Base-by-base conservation (phyloP, 2,113 vertebrate species). In the Gasterosteus nipponicus region DNA sequence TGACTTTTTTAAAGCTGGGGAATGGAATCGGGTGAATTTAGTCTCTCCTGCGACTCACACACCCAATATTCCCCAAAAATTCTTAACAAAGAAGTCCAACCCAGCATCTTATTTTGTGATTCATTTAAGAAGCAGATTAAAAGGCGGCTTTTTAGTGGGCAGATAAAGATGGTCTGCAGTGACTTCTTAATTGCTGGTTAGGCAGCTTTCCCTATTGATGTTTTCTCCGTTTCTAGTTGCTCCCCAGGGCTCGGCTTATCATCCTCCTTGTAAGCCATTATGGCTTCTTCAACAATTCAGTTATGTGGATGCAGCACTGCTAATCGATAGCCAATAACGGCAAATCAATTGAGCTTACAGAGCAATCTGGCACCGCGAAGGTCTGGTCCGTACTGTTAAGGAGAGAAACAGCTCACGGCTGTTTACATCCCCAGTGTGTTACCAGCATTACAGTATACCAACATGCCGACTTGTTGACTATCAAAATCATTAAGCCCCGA, bases 301-400 rank as follows among this genome's bases (percentile, higher is more conserved):
- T 66, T 39, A 75, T 79, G 79, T 68, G 58, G 69, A 49, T 35
- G 61, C 69, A 72, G 67, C 44, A 31, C 68, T 22, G 31, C 73
- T 54, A 71, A 86, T 91, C 86, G 54, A 91, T 89, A 80, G 69
- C 78, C 81, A 89, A 91, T 91, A 87, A 88, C 79, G 56, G 5
- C 62, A 33, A 63, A 89, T 89, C 86, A 77, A 84, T 88, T 68
- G 74, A 75, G 77, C 79, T 87, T 86, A 86, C 77, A 22, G 58
- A 84, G 86, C 77, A 87, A 84, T 86, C 77, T 78, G 63, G 47
- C 8, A 14, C 77, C 68, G 15, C 31, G 29, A 75, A 41, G 53
- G 54, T 33, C 58, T 71, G 47, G 49, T 70, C 47, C 6, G 18
- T 68, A 60, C 33, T 63, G 72, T 71, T 80, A 65, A 18, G 54